Percentiles rank a stretch among this genome's conserved stretches.
phyloP scores from a whole-genome alignment of 2,888 invertebrate species.

The Dicycla oo region DNA sequence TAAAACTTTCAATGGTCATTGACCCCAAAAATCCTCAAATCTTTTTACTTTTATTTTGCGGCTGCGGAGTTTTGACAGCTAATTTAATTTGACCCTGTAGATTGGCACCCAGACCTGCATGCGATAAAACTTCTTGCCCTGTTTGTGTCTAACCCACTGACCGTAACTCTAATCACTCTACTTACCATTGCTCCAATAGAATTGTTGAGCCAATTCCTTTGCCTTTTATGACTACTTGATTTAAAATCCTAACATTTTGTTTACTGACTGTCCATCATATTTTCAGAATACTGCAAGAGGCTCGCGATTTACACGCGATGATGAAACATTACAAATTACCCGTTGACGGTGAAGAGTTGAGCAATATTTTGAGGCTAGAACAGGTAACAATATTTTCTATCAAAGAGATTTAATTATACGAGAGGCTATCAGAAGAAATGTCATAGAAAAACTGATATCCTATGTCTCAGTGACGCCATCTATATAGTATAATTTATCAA shows the following conservation, averaged over 20 bases:
- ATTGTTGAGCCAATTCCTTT: neutral
- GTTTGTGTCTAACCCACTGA: neutral
- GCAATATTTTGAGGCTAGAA: conserved; percentile 86
- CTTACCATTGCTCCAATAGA: neutral
- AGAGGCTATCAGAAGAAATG: too few species aligned
- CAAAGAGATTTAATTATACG: too few species aligned
- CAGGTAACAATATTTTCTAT: conserved; percentile 72
- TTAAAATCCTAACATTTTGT: neutral
- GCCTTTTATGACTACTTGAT: neutral
- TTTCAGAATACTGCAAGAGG: conserved; percentile 95
- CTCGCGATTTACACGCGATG: conserved; percentile 96
- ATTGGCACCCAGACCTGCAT: neutral
- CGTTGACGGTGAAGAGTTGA: conserved; percentile 89
- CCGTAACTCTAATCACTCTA: neutral
- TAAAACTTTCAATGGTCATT: too few species aligned
- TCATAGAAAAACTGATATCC: too few species aligned
- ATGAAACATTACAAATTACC: conserved; percentile 96
- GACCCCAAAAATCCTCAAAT: too few species aligned
- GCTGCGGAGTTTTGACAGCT: too few species aligned
- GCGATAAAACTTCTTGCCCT: neutral
- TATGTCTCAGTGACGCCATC: too few species aligned
- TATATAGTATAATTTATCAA: too few species aligned
- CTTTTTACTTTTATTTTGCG: too few species aligned
- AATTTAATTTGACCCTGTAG: too few species aligned
- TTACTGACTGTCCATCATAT: neutral